Evolutionary conservation across 2,113 vertebrate species (phyloP), one percentile per base, ranked within the genome.

Genomic region (Stegastes partitus): DNA sequence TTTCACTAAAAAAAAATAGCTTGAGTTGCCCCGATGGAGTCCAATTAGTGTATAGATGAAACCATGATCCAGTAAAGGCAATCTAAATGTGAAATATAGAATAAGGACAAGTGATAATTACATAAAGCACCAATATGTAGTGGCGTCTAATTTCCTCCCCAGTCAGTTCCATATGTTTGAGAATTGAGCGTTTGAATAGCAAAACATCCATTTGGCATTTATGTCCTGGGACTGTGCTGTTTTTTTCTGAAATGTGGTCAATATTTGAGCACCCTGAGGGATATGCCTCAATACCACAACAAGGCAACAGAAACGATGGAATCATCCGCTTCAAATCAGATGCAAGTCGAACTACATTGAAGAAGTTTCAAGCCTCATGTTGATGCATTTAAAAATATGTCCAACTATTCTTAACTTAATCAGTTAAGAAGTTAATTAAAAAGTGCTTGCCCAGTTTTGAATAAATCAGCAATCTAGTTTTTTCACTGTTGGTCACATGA

Each of bases 181-280:
- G 22, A 82, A 73, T 62, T 28, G 73, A 57, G n/a, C 54, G 70
- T 87, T 85, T 81, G 37, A 87, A 87, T 78, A 73, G 53, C 74
- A 81, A 83, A 88, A 54, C 66, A 79, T 50, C 21, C 39, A 53
- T 64, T 84, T 59, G 77, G 65, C 57, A 82, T 77, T 73, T 1
- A 87, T 83, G 72, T 53, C 42, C 51, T 57, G 54, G 58, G 77
- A 80, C 57, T 39, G 22, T 59, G 31, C 50, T 19, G 55, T 82
- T 62, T 64, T 62, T 64, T 63, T 93, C 93, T 94, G 50, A 93
- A 93, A 93, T 94, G 95, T 95, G 95, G 95, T 96, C 95, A 95
- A 96, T 96, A 96, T 94, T 83, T 95, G 95, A 96, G 61, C 54
- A 71, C 71, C 51, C 63, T 10, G n/a, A 75, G 56, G 68, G 37